Evolutionary conservation across 2,797 vertebrate species (phyloP).

Genomic region (Sebastes miniatus): DNA sequence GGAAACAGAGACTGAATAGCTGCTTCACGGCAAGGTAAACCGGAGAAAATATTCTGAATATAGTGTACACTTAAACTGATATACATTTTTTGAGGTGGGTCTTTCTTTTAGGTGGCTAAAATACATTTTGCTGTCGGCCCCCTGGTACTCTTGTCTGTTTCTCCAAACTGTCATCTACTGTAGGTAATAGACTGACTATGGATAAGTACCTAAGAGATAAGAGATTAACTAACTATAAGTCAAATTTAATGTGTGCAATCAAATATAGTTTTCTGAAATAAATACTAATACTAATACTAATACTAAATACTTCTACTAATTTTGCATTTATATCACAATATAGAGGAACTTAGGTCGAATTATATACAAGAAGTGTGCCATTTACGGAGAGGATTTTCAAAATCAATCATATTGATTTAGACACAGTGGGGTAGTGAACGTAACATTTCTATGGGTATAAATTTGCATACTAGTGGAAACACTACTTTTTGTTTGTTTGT

Average conservation of each 20-base stretch:
- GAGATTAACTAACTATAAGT: neutral
- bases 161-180: too few relatives aligned
- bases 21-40: too few relatives aligned
- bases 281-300: too few relatives aligned
- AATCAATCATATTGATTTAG: neutral
- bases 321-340: neutral
- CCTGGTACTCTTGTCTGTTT: too few relatives aligned
- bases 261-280: neutral
- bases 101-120: too few relatives aligned
- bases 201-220: neutral
- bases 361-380: neutral
- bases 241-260: neutral
- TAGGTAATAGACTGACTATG: too few relatives aligned
- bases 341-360: neutral
- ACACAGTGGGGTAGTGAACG: neutral
- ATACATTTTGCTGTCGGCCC: too few relatives aligned
- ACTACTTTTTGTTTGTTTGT: neutral
- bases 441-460: neutral
- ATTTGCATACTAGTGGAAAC: neutral
- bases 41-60: too few relatives aligned
- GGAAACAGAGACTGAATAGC: too few relatives aligned
- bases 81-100: too few relatives aligned
- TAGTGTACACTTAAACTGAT: too few relatives aligned
- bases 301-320: neutral
- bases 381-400: neutral